phyloP scores from a whole-genome alignment of 2,113 vertebrate species.

The human region DNA sequence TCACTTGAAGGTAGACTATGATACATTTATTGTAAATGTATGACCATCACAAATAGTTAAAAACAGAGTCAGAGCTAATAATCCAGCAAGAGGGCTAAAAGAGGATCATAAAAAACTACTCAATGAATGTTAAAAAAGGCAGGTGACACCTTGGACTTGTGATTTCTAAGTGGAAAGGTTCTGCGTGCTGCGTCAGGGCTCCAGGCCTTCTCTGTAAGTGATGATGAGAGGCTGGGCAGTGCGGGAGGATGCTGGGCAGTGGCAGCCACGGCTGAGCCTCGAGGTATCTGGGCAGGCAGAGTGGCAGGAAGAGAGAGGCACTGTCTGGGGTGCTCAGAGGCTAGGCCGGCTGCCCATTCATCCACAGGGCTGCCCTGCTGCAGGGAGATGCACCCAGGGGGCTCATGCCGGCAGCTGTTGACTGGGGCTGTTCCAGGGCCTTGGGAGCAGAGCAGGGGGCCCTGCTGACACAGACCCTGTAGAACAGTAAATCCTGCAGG shows the following conservation, averaged over 20 bases:
- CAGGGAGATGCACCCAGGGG: background rate
- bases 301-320: background rate
- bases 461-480: background rate
- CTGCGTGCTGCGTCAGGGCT: background rate
- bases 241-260: background rate
- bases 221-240: fast-evolving
- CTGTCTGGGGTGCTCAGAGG: background rate
- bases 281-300: background rate
- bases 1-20: background rate
- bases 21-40: background rate
- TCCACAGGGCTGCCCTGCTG: background rate
- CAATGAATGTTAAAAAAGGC: background rate
- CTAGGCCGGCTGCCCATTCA: background rate
- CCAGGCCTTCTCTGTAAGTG: background rate
- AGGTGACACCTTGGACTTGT: background rate
- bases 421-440: background rate
- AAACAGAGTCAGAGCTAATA: background rate
- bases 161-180: background rate
- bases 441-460: background rate
- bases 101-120: background rate
- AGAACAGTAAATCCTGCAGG: background rate
- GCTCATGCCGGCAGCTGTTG: background rate
- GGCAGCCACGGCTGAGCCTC: background rate
- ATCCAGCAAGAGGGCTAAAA: background rate
- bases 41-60: background rate